Conservation (phyloP, 2,888 invertebrate genomes). For the Chrysotoxum bicinctum region DNA sequence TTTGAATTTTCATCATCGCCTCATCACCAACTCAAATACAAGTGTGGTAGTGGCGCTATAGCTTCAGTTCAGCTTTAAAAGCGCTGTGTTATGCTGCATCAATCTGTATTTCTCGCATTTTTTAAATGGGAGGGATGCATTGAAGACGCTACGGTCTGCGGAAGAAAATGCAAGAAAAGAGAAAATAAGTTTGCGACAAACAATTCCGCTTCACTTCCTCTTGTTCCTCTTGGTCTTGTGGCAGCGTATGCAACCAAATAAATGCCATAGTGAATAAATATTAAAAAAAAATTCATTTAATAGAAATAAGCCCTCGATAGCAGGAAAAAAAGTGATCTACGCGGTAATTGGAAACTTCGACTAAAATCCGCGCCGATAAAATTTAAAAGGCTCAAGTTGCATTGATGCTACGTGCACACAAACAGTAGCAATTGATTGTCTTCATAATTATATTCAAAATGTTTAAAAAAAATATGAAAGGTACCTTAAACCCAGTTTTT, state of each 20-base stretch:
- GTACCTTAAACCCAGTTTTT: no score
- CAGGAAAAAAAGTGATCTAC: not conserved
- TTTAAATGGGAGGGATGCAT: not conserved
- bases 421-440: no score
- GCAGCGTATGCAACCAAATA: not conserved
- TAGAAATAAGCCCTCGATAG: not conserved
- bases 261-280: not conserved
- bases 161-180: not conserved
- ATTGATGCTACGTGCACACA: no score
- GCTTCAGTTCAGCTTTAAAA: constrained; percentile 29
- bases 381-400: not conserved
- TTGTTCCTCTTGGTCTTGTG: not conserved
- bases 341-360: not conserved
- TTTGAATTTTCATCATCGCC: constrained; percentile 54
- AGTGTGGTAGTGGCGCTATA: constrained; percentile 3
- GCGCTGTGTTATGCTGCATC: constrained; percentile 15
- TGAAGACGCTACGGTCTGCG: not conserved
- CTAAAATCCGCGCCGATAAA: not conserved
- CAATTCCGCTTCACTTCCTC: not conserved
- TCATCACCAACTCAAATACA: constrained; percentile 28
- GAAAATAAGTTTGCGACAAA: not conserved
- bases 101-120: constrained; percentile 16
- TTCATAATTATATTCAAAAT: no score
- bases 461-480: no score
- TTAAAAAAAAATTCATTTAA: not conserved